Evolutionary conservation across 2,113 vertebrate genomes (phyloP).

Genomic region (Progne subis): DNA sequence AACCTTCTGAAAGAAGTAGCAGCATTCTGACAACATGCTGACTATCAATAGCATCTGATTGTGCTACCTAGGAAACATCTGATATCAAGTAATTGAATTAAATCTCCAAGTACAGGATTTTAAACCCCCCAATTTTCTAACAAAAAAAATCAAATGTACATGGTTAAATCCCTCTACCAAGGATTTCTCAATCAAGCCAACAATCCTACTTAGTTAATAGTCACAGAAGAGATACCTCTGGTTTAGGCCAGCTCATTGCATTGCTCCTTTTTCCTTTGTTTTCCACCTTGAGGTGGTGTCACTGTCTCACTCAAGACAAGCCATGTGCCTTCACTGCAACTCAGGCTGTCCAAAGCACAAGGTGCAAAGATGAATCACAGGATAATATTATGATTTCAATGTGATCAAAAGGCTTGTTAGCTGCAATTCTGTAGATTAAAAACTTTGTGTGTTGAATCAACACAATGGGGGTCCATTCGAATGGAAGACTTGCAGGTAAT

Average conservation of each 20-base stretch:
- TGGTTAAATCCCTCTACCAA: neutral
- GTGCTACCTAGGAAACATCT: neutral
- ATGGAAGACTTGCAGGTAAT: neutral
- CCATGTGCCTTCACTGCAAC: too few species aligned
- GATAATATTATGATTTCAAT: neutral
- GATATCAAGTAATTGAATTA: neutral
- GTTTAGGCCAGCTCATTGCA: neutral
- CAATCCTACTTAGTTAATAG: neutral
- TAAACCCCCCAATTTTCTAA: neutral
- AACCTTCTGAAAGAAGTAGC: neutral
- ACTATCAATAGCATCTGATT: neutral
- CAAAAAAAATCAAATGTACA: neutral
- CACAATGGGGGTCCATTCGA: neutral
- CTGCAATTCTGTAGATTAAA: neutral
- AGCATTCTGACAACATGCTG: neutral
- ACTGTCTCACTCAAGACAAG: neutral
- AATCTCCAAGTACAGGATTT: neutral
- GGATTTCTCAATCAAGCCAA: neutral
- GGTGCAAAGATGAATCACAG: neutral
- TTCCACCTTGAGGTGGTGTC: neutral
- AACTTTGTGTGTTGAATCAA: fast-evolving
- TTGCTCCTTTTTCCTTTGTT: neutral
- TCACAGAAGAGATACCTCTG: neutral
- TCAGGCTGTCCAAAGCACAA: neutral
- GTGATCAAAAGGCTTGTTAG: neutral